Evolutionary conservation across 1,140 invertebrate species (phyloP), one percentile per base, ranked within the genome.

Genomic region (Ceratosolen fusciceps): DNA sequence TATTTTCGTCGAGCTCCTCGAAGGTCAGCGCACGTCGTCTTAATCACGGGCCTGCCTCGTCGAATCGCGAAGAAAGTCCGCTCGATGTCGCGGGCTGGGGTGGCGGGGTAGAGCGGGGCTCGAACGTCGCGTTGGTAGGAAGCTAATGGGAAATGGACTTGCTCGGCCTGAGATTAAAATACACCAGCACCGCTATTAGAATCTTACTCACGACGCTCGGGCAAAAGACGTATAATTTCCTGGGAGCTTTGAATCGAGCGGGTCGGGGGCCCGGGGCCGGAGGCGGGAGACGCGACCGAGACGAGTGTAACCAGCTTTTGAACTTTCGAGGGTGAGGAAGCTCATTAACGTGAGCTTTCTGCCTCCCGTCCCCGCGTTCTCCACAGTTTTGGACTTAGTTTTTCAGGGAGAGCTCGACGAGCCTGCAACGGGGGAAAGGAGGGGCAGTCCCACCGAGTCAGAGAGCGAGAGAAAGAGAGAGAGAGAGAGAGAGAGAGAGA

Each of bases 311-410:
- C 87, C 85, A 84, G 87, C 85, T 89, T 88, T 86, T 82, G 81
- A 87, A 86, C 82, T 81, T 85, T 80, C 83, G 85, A 88, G 87
- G 87, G 86, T 88, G 88, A 90, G 88, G 86, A 89, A 90, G 89
- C 89, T 90, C 89, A 90, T 90, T 90, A 90, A 88, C 87, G 84
- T 83, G 85, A 87, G 88, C 88, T 89, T 90, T 89, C 86, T 86
- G 84, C 84, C 82, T 82, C 72, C 71, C 70, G 34, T n/a, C 47
- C 72, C 70, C 56, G 72, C 24, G 19, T 4, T 70, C 34, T 70
- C 31, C 49, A 52, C 47, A n/a, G n/a, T 54, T 31, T 72, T 19
- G 26, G 47, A 19, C 31, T 65, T 65, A 37, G 19, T 58, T 74
- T 74, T 73, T 49, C 54, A 58, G 12, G 54, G 21, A n/a, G 4